phyloP scores from a whole-genome alignment of 2,113 vertebrate species.

The Mesembrinibis cayennensis region DNA sequence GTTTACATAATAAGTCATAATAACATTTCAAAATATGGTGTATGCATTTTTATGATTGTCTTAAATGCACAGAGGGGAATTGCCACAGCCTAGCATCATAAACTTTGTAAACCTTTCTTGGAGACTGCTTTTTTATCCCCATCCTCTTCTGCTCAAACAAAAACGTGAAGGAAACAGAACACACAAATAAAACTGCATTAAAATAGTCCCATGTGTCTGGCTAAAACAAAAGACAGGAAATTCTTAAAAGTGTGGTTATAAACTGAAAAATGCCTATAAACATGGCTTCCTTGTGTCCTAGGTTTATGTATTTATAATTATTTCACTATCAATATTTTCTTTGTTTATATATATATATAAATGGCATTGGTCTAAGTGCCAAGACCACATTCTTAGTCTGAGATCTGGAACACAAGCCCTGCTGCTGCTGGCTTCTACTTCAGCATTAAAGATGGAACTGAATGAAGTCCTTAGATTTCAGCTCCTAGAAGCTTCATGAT shows the following conservation, averaged over 20 bases:
- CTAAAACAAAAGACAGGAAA: slow-evolving; percentile 58
- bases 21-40: slow-evolving; percentile 4
- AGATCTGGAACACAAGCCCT: neutral
- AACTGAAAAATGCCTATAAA: slow-evolving; percentile 33
- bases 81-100: neutral
- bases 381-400: neutral
- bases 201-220: slow-evolving; percentile 21
- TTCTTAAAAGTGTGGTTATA: slow-evolving; percentile 25
- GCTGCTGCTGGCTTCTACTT: neutral
- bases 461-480: neutral
- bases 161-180: slow-evolving; percentile 41
- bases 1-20: slow-evolving; percentile 31
- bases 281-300: neutral
- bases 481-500: neutral
- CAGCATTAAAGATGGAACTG: neutral
- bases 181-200: slow-evolving; percentile 42
- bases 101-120: slow-evolving; percentile 23
- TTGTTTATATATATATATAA: neutral
- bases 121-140: neutral
- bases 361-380: neutral
- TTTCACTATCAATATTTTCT: neutral
- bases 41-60: neutral
- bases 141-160: slow-evolving; percentile 34
- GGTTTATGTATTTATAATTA: neutral
- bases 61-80: slow-evolving; percentile 20